Evolutionary conservation across 2,888 invertebrate genomes (phyloP).

Genomic region (Tuberolachnus salignus): DNA sequence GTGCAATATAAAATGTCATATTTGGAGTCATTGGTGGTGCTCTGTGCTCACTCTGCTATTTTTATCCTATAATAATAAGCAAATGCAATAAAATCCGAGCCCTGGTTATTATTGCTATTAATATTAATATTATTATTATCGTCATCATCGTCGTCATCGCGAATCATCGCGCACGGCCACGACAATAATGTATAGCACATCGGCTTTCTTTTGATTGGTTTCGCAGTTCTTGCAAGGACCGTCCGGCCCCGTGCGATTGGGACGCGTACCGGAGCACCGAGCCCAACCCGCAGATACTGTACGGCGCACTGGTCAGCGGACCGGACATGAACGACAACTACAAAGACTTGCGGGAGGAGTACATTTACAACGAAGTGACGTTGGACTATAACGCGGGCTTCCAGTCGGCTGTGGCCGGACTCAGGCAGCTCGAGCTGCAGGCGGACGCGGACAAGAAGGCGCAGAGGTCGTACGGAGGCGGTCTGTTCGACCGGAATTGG

Average conservation of each 20-base stretch:
- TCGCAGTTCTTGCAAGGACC: slow-evolving; percentile 66
- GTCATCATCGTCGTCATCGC: too few species aligned
- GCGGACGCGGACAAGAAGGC: background rate
- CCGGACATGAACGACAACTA: slow-evolving; percentile 67
- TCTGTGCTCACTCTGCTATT: too few species aligned
- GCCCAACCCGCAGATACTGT: slow-evolving; percentile 66
- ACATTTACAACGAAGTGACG: slow-evolving; percentile 67
- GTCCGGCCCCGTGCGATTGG: slow-evolving; percentile 65
- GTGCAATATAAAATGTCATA: too few species aligned
- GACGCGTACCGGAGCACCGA: slow-evolving; percentile 63
- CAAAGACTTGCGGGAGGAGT: slow-evolving; percentile 66
- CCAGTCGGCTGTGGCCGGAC: slow-evolving; percentile 65
- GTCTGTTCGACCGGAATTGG: background rate
- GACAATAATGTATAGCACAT: too few species aligned
- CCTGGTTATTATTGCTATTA: too few species aligned
- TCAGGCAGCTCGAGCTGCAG: slow-evolving; percentile 62
- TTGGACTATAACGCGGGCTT: slow-evolving; percentile 68
- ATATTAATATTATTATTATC: too few species aligned
- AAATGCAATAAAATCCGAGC: too few species aligned
- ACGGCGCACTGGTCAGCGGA: slow-evolving; percentile 68
- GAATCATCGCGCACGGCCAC: too few species aligned
- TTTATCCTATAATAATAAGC: too few species aligned
- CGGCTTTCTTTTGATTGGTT: too few species aligned
- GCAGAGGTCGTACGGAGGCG: background rate
- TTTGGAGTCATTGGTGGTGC: too few species aligned